These are phyloP conservation scores for Hippocampus kuda DNA, from an alignment of 2,797 vertebrate genomes.

Conservation along the genomic window DNA sequence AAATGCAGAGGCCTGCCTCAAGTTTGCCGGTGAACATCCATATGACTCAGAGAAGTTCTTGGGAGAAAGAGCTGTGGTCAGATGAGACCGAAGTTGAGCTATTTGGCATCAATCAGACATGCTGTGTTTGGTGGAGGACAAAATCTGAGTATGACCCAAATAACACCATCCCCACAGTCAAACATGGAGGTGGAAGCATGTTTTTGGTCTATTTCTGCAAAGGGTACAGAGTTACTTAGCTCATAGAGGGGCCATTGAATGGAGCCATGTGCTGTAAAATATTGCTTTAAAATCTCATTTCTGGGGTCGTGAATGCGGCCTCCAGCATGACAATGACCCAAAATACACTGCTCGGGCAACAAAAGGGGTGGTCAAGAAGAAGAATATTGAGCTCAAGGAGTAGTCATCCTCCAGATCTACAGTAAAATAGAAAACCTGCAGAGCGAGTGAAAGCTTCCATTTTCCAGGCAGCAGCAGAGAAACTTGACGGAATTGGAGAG, in stretches of 20 bases:
- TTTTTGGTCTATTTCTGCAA: background rate
- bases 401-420: background rate
- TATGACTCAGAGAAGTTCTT: background rate
- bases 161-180: background rate
- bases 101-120: background rate
- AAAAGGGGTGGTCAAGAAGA: background rate
- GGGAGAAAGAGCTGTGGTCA: background rate
- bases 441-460: background rate
- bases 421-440: background rate
- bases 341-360: background rate
- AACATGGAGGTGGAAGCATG: background rate
- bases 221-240: background rate
- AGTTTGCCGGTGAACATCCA: background rate
- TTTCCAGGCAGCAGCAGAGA: background rate
- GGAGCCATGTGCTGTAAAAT: background rate
- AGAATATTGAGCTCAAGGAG: background rate
- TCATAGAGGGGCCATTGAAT: background rate
- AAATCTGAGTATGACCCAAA: background rate
- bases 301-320: background rate
- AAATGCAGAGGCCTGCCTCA: background rate
- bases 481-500: background rate
- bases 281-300: conserved; percentile 1
- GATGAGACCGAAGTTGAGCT: background rate
- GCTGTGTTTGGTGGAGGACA: background rate
- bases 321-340: background rate